A percentile compares a stretch with the other conserved stretches of the same genome.
phyloP scores from a whole-genome alignment of 2,888 invertebrate genomes.

The Brachyptera putata region DNA sequence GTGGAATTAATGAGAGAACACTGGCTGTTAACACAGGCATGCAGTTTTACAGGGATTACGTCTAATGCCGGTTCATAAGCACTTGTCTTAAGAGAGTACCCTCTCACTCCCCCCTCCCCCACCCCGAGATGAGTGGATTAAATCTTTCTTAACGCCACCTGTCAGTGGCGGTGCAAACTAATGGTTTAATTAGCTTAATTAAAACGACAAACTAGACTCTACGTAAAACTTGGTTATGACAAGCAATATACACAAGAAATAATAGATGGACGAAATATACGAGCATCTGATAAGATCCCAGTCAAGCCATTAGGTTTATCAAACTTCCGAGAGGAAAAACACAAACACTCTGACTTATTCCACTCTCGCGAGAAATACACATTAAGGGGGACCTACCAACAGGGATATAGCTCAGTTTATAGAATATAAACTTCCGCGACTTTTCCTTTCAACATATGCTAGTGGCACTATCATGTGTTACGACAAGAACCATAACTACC shows the following conservation, averaged over 20 bases:
- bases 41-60: slow-evolving; percentile 12
- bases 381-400: no score
- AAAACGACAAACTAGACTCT: slow-evolving; percentile 24
- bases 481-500: no score
- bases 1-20: slow-evolving; percentile 1
- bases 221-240: background rate
- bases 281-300: slow-evolving; percentile 7
- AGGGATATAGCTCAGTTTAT: no score
- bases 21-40: background rate
- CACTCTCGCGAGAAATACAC: slow-evolving; percentile 1
- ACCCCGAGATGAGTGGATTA: slow-evolving; percentile 20
- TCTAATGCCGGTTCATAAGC: slow-evolving; percentile 13
- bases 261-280: slow-evolving; percentile 7
- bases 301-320: slow-evolving; percentile 12
- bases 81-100: slow-evolving; percentile 19
- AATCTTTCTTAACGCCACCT: slow-evolving; percentile 29
- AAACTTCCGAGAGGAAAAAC: background rate
- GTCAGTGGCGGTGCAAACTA: slow-evolving; percentile 27
- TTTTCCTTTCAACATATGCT: no score
- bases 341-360: slow-evolving; percentile 7
- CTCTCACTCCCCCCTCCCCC: slow-evolving; percentile 8
- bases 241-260: slow-evolving; percentile 9
- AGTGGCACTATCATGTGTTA: no score
- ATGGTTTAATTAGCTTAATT: slow-evolving; percentile 30
- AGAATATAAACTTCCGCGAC: no score